Base-by-base conservation (phyloP, 2,113 vertebrate genomes). In the Tauraco erythrolophus region DNA sequence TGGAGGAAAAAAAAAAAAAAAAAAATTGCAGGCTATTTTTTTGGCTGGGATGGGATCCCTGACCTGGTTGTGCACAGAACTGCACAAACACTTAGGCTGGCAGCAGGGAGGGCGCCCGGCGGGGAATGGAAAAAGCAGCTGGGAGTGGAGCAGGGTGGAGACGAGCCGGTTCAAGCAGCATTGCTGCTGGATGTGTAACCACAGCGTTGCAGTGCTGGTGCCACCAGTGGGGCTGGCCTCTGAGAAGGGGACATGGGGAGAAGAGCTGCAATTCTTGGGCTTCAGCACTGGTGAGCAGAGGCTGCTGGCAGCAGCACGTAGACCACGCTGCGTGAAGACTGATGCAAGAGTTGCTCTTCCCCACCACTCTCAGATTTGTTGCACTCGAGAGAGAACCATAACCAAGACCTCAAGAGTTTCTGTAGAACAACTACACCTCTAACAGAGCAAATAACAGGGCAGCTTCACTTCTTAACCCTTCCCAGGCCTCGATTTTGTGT, bases 131-230 rank as follows among this genome's bases (percentile, higher is more conserved):
- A 97, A 95, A 95, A 92, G 71, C 89, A 92, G 76, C 93, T 80
- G 83, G 94, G 92, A 96, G 93, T 62, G 91, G 92, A 94, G 79
- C 69, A 91, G 95, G 93, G 95, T 92, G 94, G 95, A 68, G 95
- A 86, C 50, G 11, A 77, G 89, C 61, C 3, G 2, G 94, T 25
- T 58, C 69, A 53, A 58, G 86, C 93, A 75, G 88, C 82, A 74
- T 62, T 79, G 90, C 87, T 89, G 84, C 81, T 69, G 64, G 21
- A 56, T 75, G 87, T 21, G 84, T 43, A 39, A 94, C 39, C 56
- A 5, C n/a, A 21, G 81, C 0, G 0, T 24, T 35, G 88, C 58
- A 41, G 71, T 4, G 50, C 84, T 53, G 69, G 53, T 89, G 84
- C 27, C 84, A 70, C 72, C n/a, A 9, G 35, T 4, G 50, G 65